Evolutionary conservation across 2,797 vertebrate species (phyloP).

Genomic region (Oreochromis mossambicus): DNA sequence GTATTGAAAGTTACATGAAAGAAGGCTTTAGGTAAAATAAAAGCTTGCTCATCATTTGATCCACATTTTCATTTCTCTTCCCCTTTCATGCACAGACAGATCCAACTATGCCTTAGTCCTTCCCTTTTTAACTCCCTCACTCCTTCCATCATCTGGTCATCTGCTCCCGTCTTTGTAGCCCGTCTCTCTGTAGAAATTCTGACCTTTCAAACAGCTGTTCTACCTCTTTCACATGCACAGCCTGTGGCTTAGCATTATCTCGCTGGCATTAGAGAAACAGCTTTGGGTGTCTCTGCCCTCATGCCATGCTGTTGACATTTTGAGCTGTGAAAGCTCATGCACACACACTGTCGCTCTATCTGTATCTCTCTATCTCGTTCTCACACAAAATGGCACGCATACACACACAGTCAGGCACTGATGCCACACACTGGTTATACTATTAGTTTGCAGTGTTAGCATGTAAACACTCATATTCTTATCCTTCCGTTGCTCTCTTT

Average conservation of each 20-base stretch:
- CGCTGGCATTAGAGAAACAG: conserved; percentile 45
- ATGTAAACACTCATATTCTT: neutral
- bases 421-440: neutral
- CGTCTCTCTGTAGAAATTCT: conserved; percentile 30
- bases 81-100: neutral
- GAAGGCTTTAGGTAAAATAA: neutral
- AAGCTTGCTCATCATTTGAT: neutral
- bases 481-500: neutral
- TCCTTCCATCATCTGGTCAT: conserved; percentile 31
- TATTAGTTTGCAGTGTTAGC: accelerated
- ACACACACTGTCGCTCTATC: neutral
- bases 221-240: neutral
- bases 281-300: conserved; percentile 43
- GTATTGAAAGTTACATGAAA: neutral
- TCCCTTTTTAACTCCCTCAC: neutral
- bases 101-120: neutral
- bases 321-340: conserved; percentile 17
- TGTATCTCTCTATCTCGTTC: neutral
- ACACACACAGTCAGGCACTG: neutral
- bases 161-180: conserved; percentile 10
- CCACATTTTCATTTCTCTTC: neutral
- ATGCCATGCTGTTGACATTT: conserved; percentile 60
- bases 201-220: conserved; percentile 65
- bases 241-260: conserved; percentile 44
- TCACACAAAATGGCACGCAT: neutral